Evolutionary conservation across 2,797 vertebrate genomes (phyloP).

Genomic region (Pristis pectinata): DNA sequence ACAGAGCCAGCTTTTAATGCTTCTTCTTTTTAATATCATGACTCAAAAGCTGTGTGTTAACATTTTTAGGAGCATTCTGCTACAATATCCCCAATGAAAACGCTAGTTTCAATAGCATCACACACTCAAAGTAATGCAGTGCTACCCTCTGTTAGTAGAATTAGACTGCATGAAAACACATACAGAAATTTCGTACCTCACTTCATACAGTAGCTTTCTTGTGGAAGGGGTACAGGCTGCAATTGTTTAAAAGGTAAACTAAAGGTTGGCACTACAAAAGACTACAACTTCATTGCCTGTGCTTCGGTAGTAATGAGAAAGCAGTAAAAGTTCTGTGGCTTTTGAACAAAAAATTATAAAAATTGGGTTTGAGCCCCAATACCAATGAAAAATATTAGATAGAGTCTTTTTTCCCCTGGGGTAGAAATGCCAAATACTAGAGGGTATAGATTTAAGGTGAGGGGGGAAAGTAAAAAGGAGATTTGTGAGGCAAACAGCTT

Average conservation of each 20-base stretch:
- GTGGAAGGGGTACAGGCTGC: no score
- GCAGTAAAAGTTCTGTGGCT: no score
- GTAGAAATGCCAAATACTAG: no score
- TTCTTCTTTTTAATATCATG: not conserved
- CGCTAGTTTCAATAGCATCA: not conserved
- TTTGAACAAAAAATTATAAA: no score
- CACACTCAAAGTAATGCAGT: not conserved
- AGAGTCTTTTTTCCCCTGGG: no score
- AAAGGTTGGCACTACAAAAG: not conserved
- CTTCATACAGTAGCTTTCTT: not conserved
- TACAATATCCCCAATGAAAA: not conserved
- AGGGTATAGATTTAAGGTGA: no score
- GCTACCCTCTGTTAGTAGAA: not conserved
- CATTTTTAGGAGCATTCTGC: no score
- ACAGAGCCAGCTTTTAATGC: not conserved
- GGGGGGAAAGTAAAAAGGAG: no score
- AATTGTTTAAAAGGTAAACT: not conserved
- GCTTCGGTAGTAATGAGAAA: not conserved
- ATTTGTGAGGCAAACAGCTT: no score
- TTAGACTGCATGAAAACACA: not conserved
- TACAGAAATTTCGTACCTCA: not conserved
- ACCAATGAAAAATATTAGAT: no score
- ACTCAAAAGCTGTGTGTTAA: not conserved
- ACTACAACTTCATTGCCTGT: not conserved
- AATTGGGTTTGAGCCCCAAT: no score